Evolutionary conservation across 2,888 invertebrate species (phyloP), one percentile per base, ranked within the genome.

Genomic region (Pocota personata): DNA sequence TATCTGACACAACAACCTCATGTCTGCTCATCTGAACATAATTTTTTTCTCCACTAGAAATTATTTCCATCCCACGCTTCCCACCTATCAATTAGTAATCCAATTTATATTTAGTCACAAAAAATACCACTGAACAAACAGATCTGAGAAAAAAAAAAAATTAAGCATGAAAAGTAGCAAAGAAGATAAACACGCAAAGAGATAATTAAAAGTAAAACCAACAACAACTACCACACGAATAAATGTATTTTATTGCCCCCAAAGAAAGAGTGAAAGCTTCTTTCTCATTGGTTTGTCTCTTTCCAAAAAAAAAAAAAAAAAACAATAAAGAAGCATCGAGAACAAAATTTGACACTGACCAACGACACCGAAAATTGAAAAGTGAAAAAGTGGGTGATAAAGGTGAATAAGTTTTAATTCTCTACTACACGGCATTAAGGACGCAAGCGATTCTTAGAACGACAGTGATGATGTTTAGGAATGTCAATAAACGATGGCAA

Each of bases 71-170:
- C 77, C 77, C 76, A 82, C 77, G 40, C 76, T 72, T 57, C 37
- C 50, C 50, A 69, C 64, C 46, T 82, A 72, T 67, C 67, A 86
- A 86, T 86, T 86, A 82, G 82, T 86, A 82, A 82, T 82, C 76
- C 82, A 86, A 82, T 86, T 76, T 86, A 86, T 82, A 82, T 86
- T 77, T 72, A 86, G 76, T 37, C 76, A 40, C 52, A 69, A 66
- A 66, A 66, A 57, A 69, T 30, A 75, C 43, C 30, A 67, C 67
- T 30, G 27, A 71, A 62, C 24, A 55, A 60, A 37, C 46, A 52
- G 40, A 52, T 50, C 48, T 1, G 6, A 73, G 7, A 27, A 4
- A 27, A 48, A 60, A 55, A 35, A 2, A 16, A 19, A 24, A 40
- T 14, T 10, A 46, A 32, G 30, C 16, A 50, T 12, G 14, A 24